phyloP scores from a whole-genome alignment of 2,113 vertebrate genomes.

The Cervus canadensis region DNA sequence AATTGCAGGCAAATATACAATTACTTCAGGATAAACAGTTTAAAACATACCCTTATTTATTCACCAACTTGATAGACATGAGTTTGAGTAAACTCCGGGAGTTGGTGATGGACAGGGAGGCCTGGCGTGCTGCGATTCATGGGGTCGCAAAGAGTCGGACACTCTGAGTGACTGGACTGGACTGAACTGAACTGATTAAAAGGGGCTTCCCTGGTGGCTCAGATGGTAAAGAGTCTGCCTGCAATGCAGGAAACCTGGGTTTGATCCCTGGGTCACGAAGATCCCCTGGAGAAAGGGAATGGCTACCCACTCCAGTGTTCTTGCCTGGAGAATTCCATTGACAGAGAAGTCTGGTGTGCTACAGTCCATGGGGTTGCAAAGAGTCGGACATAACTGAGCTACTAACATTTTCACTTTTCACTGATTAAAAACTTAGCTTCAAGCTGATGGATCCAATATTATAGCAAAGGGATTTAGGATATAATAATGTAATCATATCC shows the following conservation, averaged over 20 bases:
- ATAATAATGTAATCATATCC: not conserved
- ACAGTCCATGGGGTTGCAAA: not conserved
- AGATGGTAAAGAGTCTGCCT: not conserved
- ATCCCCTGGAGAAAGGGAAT: not conserved
- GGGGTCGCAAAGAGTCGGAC: too few species aligned
- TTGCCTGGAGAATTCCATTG: not conserved
- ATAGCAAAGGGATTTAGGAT: not conserved
- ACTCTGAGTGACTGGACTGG: too few species aligned
- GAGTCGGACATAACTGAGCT: fast-evolving
- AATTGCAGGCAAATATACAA: not conserved
- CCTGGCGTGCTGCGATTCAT: too few species aligned
- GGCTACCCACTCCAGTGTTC: not conserved
- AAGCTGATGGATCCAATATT: not conserved
- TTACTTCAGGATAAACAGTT: not conserved
- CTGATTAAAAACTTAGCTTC: constrained; percentile 11
- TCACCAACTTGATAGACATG: too few species aligned
- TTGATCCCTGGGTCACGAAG: not conserved
- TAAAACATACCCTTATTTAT: constrained; percentile 3
- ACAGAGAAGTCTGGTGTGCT: not conserved
- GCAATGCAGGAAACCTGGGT: not conserved
- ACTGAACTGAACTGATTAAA: not conserved
- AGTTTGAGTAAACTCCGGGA: too few species aligned
- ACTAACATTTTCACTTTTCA: not conserved
- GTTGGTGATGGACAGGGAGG: too few species aligned
- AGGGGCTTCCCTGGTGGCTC: not conserved